Percentiles rank a stretch among this genome's conserved stretches.
Conservation (phyloP, 92 coral and sea anemone genomes). For the Blastomussa wellsi region DNA sequence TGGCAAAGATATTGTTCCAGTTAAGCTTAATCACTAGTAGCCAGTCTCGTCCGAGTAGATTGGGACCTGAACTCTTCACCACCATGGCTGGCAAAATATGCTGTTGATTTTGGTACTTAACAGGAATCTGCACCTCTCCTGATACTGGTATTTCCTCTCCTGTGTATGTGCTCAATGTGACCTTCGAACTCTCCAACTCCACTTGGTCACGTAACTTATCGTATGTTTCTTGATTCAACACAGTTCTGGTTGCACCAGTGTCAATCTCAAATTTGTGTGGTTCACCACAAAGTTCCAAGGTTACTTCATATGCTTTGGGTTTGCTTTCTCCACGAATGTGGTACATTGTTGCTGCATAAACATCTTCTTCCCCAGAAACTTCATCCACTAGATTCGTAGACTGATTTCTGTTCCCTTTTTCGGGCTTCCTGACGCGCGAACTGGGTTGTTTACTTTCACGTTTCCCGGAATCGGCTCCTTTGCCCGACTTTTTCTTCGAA, state of each 20-base stretch:
- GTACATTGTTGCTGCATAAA: slow-evolving; percentile 20
- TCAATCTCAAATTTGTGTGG: slow-evolving; percentile 51
- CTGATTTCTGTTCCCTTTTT: neutral
- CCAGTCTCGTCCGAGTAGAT: slow-evolving; percentile 57
- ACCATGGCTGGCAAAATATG: slow-evolving; percentile 31
- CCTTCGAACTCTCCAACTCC: slow-evolving; percentile 11
- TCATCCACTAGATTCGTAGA: slow-evolving; percentile 22
- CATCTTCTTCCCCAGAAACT: slow-evolving; percentile 19
- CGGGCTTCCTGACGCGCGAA: neutral
- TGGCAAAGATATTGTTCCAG: slow-evolving; percentile 32
- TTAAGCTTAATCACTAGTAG: slow-evolving; percentile 21
- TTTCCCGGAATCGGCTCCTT: neutral
- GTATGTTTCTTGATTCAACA: slow-evolving; percentile 42
- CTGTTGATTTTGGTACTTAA: slow-evolving; percentile 33
- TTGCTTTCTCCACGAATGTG: neutral
- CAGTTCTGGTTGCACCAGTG: slow-evolving; percentile 47
- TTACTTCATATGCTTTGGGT: slow-evolving; percentile 13
- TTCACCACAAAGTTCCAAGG: slow-evolving; percentile 30
- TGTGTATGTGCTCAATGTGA: slow-evolving; percentile 59
- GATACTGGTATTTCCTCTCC: slow-evolving; percentile 53
- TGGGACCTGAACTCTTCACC: slow-evolving; percentile 48
- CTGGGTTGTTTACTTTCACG: neutral
- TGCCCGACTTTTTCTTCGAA: neutral
- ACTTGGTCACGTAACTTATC: slow-evolving; percentile 3
- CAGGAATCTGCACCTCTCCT: slow-evolving; percentile 47